Percentiles rank a stretch among this genome's conserved stretches.
phyloP scores from a whole-genome alignment of 2,113 vertebrate species.

The Prionailurus viverrinus region DNA sequence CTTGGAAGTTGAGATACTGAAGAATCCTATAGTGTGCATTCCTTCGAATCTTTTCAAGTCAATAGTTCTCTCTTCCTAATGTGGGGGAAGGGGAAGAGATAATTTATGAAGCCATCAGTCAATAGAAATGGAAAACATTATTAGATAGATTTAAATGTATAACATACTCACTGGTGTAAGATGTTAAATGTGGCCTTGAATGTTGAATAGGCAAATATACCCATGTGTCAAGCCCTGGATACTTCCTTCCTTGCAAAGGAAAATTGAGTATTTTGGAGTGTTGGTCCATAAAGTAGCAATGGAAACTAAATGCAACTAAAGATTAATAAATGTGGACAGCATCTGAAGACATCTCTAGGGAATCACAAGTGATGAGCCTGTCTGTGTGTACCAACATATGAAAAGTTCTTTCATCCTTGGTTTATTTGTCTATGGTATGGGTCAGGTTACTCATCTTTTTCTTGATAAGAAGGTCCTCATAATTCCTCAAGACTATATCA shows the following conservation, averaged over 20 bases:
- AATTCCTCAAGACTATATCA: neutral
- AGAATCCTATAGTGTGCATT: neutral
- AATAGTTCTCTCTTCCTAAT: neutral
- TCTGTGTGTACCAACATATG: too few relatives aligned
- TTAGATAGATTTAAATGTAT: neutral
- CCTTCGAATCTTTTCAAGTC: neutral
- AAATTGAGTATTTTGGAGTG: neutral
- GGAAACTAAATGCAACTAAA: neutral
- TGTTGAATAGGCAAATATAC: neutral
- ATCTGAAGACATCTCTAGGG: neutral
- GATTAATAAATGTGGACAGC: neutral
- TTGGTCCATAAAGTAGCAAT: neutral
- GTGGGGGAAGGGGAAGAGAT: rapidly evolving
- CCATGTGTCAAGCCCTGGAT: neutral
- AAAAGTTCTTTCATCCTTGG: too few relatives aligned
- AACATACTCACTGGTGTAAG: neutral
- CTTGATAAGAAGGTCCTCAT: neutral
- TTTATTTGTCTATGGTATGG: neutral
- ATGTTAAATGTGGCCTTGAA: neutral
- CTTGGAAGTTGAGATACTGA: neutral
- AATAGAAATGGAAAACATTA: neutral
- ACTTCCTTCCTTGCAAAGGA: neutral
- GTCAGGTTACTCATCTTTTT: neutral
- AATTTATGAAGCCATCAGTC: neutral
- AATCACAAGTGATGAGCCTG: neutral